Percentiles rank a stretch among this genome's conserved stretches.
Conservation (phyloP, 1,140 invertebrate genomes). For the Pomphorhynchus laevis region DNA sequence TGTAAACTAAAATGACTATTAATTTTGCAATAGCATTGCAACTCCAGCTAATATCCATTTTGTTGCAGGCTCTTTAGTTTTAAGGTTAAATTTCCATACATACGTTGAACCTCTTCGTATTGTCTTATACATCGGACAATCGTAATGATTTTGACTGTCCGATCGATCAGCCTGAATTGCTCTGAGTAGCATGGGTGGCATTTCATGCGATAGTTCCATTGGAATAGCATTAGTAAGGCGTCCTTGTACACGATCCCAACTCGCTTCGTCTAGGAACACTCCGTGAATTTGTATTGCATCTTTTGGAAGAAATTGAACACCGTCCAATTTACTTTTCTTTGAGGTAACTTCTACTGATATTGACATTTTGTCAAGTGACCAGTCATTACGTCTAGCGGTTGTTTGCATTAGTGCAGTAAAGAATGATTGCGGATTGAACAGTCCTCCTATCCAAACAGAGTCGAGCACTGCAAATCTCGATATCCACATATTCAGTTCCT, state of each 20-base stretch:
- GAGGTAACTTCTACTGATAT: slow-evolving; percentile 72
- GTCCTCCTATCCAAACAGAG: slow-evolving; percentile 63
- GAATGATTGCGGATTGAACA: slow-evolving; percentile 76
- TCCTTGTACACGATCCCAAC: slow-evolving; percentile 49
- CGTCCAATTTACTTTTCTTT: slow-evolving; percentile 59
- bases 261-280: slow-evolving; percentile 59
- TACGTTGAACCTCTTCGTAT: slow-evolving; percentile 49
- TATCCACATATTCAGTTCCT: background rate
- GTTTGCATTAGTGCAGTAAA: slow-evolving; percentile 84
- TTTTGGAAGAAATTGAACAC: slow-evolving; percentile 26
- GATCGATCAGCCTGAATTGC: slow-evolving; percentile 58
- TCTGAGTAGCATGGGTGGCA: slow-evolving; percentile 48
- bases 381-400: slow-evolving; percentile 51
- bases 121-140: slow-evolving; percentile 72
- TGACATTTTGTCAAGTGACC: slow-evolving; percentile 75
- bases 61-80: slow-evolving; percentile 55
- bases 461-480: background rate
- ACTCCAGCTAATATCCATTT: slow-evolving; percentile 71
- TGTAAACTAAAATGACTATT: background rate
- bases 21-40: slow-evolving; percentile 31
- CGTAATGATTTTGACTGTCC: slow-evolving; percentile 54
- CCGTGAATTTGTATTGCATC: slow-evolving; percentile 19
- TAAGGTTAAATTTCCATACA: slow-evolving; percentile 74
- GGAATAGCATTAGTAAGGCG: slow-evolving; percentile 50
- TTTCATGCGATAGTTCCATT: slow-evolving; percentile 53